Base-by-base conservation (phyloP, 2,888 invertebrate genomes). In the Eledona agricola region DNA sequence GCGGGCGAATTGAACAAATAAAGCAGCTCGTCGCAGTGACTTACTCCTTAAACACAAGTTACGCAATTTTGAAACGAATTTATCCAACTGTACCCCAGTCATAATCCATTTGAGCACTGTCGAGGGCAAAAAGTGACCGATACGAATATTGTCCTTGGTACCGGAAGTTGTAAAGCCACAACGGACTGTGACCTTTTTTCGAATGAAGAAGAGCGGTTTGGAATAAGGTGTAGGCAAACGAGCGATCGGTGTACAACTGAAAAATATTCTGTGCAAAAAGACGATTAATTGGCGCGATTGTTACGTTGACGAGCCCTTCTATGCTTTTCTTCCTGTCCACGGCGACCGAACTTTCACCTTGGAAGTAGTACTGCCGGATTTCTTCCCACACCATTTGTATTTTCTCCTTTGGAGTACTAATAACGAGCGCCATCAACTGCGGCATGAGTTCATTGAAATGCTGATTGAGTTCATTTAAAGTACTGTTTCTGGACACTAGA, bases 11-110 rank as follows among this genome's bases (percentile, higher is more conserved):
- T 74, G 56, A 81, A 79, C 2, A 81, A 65, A 57, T 81, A 81
- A 25, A 80, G 69, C 7, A 82, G 62, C 60, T 82, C 81, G 63
- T 82, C 82, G 55, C 80, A 80, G 60, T 82, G 82, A 0, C 77
- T 75, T 0, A 77, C 76, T 4, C 23, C 23, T 23, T 7, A 6
- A 23, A 23, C 9, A 19, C 3, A 19, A 19, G 19, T 19, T 19
- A 4, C 3, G 19, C 4, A 19, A 19, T 19, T 3, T 19, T 3
- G 3, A 19, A 19, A 19, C 5, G 19, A 5, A 19, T 4, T 19
- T 19, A 4, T 4, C 19, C 3, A 4, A 4, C 6, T 9, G 3
- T 23, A 22, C 72, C 71, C 67, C 72, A 74, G n/a, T 65, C 40
- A 45, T 60, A 70, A 20, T 67, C 46, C 12, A 72, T 62, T 9